Evolutionary conservation across 2,888 invertebrate species (phyloP).

Genomic region (Xylota sylvarum): DNA sequence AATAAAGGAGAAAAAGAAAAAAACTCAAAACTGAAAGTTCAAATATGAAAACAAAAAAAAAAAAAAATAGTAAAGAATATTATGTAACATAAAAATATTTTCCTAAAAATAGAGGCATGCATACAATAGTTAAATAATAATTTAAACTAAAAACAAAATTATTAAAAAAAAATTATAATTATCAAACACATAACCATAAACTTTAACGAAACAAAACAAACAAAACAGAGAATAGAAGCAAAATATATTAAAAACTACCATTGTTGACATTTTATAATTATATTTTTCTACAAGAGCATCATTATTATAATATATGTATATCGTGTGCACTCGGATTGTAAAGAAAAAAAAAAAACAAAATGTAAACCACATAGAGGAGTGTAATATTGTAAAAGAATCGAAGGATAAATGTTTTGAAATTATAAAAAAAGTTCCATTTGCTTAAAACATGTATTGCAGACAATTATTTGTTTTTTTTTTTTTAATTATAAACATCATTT

Average conservation of each 20-base stretch:
- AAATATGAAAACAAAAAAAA: conserved; percentile 33
- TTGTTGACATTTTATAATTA: conserved; percentile 75
- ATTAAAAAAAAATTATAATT: conserved; percentile 2
- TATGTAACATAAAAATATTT: conserved; percentile 38
- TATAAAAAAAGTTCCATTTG: conserved; percentile 46
- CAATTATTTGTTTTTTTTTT: conserved; percentile 10
- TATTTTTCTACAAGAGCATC: conserved; percentile 76
- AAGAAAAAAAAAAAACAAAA: neutral
- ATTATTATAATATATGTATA: conserved; percentile 47
- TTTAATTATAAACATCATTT: conserved; percentile 5
- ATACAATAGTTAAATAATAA: conserved; percentile 7
- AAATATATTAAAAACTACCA: conserved; percentile 39
- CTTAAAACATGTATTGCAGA: conserved; percentile 45
- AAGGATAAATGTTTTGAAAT: neutral
- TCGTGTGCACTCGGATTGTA: conserved; percentile 35
- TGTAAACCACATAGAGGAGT: neutral
- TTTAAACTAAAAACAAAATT: conserved; percentile 6
- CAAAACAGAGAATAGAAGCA: conserved; percentile 24
- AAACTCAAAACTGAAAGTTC: conserved; percentile 57
- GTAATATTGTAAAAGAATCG: neutral
- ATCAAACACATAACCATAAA: conserved; percentile 35
- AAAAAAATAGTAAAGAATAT: neutral
- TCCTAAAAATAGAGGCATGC: conserved; percentile 24
- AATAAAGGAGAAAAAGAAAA: conserved; percentile 21
- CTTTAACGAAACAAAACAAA: conserved; percentile 60